Evolutionary conservation across 35 echinoderm and acorn worm genomes (phyloP).

Genomic region (Ptychodera flava): DNA sequence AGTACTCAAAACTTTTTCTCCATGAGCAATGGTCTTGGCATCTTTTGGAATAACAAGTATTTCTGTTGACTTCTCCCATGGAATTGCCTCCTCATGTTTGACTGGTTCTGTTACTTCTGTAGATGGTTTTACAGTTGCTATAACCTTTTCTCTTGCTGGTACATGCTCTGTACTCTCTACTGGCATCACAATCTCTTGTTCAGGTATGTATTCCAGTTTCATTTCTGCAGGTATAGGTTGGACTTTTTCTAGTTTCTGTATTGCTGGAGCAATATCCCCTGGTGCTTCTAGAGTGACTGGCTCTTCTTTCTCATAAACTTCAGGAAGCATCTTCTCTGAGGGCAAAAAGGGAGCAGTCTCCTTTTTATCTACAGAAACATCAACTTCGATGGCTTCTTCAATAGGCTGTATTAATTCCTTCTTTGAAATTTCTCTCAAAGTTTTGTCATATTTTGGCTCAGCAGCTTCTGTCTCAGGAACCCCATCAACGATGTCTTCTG

Average conservation of each 20-base stretch:
- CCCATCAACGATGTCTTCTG: not conserved
- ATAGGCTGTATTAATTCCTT: not conserved
- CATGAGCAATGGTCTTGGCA: not conserved
- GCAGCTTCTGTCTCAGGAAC: not conserved
- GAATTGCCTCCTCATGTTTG: slow-evolving; percentile 20
- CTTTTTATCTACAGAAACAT: not conserved
- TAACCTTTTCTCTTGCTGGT: not conserved
- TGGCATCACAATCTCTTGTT: not conserved
- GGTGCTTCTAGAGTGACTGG: slow-evolving; percentile 3
- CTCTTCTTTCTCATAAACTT: not conserved
- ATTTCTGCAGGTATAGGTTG: not conserved
- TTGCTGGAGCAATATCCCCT: not conserved
- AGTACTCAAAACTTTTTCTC: not conserved
- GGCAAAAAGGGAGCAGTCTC: not conserved
- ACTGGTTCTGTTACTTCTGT: slow-evolving; percentile 30
- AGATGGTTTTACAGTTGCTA: slow-evolving; percentile 26
- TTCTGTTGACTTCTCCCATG: slow-evolving; percentile 9
- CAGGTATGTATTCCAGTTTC: not conserved
- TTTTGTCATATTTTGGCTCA: not conserved
- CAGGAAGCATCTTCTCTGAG: not conserved
- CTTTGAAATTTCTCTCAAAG: not conserved
- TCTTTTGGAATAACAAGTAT: slow-evolving; percentile 6
- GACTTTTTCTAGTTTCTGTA: not conserved
- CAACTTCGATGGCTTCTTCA: not conserved
- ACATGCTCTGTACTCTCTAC: not conserved